Conservation (phyloP, 2,113 vertebrate species). For the Climacteris rufus region DNA sequence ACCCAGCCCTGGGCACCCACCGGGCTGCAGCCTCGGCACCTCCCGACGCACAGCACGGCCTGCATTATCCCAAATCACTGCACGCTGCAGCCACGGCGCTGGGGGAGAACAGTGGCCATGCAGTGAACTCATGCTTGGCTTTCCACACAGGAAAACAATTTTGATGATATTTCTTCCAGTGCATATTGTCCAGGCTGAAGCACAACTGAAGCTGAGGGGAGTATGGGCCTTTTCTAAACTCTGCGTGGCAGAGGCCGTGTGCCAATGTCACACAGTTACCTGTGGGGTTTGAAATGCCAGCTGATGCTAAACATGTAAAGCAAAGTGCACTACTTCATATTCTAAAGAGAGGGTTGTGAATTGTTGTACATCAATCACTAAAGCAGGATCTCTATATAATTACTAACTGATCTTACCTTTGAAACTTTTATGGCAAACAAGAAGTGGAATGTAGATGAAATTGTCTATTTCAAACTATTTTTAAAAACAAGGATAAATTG, state of each 20-base stretch:
- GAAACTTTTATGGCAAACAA: not conserved
- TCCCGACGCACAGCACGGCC: rapidly evolving
- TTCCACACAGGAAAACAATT: not conserved
- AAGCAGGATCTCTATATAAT: not conserved
- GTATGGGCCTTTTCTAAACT: not conserved
- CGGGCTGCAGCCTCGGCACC: rapidly evolving
- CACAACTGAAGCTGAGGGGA: not conserved
- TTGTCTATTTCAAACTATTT: not conserved
- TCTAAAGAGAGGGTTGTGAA: conserved; percentile 5
- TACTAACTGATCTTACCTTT: not conserved
- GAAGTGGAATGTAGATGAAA: not conserved
- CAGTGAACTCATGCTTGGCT: not conserved
- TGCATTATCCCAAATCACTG: not conserved
- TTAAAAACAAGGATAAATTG: not conserved
- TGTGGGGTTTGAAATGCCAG: not conserved
- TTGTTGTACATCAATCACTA: conserved; percentile 23
- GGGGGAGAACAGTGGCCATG: not conserved
- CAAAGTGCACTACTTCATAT: not conserved
- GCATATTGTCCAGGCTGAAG: not conserved
- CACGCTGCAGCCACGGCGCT: not conserved
- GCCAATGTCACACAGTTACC: not conserved
- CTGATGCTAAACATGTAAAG: not conserved
- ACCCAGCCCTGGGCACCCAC: not conserved
- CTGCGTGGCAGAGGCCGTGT: not conserved
- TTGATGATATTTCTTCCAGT: not conserved